Conservation (phyloP, 2,888 invertebrate genomes). For the Agriopis marginaria region DNA sequence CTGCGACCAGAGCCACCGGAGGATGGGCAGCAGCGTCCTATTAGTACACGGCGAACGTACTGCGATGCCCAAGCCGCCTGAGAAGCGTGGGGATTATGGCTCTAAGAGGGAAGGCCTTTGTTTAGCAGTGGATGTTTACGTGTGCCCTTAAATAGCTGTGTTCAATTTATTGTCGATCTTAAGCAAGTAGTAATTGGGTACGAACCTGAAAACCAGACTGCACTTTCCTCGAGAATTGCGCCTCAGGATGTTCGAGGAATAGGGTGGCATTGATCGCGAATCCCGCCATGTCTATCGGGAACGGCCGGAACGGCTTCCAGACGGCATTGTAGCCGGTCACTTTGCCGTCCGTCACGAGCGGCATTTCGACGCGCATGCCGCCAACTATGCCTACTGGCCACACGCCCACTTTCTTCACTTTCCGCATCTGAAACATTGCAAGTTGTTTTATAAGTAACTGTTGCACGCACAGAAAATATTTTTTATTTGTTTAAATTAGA, state of each 20-base stretch:
- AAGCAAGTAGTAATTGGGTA: conserved; percentile 16
- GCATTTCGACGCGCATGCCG: conserved; percentile 96
- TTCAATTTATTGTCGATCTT: too few relatives aligned
- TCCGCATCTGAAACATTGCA: conserved; percentile 88
- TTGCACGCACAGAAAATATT: too few relatives aligned
- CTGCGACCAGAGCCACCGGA: too few relatives aligned
- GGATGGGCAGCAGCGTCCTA: too few relatives aligned
- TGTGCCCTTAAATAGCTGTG: not conserved
- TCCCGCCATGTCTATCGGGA: conserved; percentile 99
- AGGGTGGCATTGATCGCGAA: conserved; percentile 94
- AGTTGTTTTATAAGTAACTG: not conserved
- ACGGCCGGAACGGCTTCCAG: conserved; percentile 96
- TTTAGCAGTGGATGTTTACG: too few relatives aligned
- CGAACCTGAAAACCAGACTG: conserved; percentile 93
- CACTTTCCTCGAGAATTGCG: conserved; percentile 93
- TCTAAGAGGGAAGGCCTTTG: too few relatives aligned
- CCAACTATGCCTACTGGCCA: conserved; percentile 99
- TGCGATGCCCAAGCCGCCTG: too few relatives aligned
- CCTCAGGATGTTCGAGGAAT: conserved; percentile 90
- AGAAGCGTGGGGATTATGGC: too few relatives aligned
- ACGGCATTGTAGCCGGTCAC: conserved; percentile 88
- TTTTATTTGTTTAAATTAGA: too few relatives aligned
- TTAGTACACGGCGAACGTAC: too few relatives aligned
- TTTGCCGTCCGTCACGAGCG: conserved; percentile 88
- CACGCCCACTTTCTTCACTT: conserved; percentile 94